Evolutionary conservation across 2,113 vertebrate genomes (phyloP).

Genomic region (Polypterus bichir): DNA sequence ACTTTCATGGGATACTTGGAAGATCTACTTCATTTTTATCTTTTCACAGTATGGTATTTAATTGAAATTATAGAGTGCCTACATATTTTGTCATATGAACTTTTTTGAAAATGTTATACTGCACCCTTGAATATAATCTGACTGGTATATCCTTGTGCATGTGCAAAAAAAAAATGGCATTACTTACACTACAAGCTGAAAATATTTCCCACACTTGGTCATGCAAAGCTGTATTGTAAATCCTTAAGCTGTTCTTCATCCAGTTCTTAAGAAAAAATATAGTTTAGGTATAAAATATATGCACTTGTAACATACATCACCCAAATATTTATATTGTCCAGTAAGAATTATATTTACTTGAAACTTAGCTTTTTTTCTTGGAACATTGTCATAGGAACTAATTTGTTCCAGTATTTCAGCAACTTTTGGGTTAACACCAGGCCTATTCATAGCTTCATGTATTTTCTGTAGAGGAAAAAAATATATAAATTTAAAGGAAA

Average conservation of each 20-base stretch:
- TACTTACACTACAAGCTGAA: conserved; percentile 57
- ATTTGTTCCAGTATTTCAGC: conserved; percentile 67
- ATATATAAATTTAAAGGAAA: not conserved
- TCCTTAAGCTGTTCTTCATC: conserved; percentile 86
- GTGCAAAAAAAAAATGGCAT: not conserved
- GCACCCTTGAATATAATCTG: too few species aligned
- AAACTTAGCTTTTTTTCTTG: conserved; percentile 86
- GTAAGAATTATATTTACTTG: conserved; percentile 53
- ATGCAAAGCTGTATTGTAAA: conserved; percentile 50
- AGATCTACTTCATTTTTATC: not conserved
- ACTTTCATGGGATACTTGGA: too few species aligned
- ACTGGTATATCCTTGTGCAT: too few species aligned
- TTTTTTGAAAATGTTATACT: too few species aligned
- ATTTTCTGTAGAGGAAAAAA: conserved; percentile 56
- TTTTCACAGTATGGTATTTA: too few species aligned
- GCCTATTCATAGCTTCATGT: conserved; percentile 65
- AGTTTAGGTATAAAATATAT: not conserved
- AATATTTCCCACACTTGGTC: conserved; percentile 84
- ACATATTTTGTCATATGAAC: too few species aligned
- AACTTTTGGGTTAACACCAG: conserved; percentile 61
- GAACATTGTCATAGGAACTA: conserved; percentile 72
- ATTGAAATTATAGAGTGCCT: too few species aligned
- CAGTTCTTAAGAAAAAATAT: conserved; percentile 62
- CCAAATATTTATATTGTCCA: not conserved
- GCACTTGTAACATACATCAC: not conserved